Evolutionary conservation across 2,113 vertebrate genomes (phyloP), one percentile per base, ranked within the genome.

Genomic region (Caranx melampygus): DNA sequence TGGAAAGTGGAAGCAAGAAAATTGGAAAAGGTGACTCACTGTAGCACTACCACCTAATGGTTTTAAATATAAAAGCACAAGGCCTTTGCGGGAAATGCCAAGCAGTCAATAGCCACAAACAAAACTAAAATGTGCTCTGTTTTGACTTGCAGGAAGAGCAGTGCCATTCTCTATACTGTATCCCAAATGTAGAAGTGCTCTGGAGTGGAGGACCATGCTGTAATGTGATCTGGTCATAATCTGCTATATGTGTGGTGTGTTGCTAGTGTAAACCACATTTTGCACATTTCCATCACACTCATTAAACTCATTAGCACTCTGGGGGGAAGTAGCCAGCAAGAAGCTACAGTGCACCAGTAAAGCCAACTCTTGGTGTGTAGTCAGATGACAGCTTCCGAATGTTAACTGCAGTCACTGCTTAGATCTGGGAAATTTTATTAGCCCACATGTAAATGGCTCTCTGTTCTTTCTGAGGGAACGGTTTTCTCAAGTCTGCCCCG

Each of bases 11-110:
- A 73, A 65, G 72, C 42, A 51, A 64, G 42, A 80, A 83, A 49
- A 85, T 44, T 74, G 83, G 83, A 83, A 82, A 87, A 7, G 47
- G 67, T 88, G 87, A 85, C 70, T 91, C 79, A 87, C 61, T 35
- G 68, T 20, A 77, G 76, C 47, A 68, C 31, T 44, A 77, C 42
- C 57, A 68, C 78, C 65, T 69, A 72, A 78, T 70, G 63, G 34
- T 78, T 78, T 84, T 51, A 75, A 77, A 85, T 81, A 55, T 64
- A 72, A 81, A 34, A 71, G 69, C 31, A 51, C 66, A 80, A 62
- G 45, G 33, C 64, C 73, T 73, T 45, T 66, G 33, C 37, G 66
- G 16, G 21, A 49, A 65, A 13, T 69, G 34, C 45, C 66, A 13
- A 1, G 14, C 58, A 51, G 65, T 59, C 51, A 18, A 72, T 33